Evolutionary conservation across 1,140 invertebrate species (phyloP).

Genomic region (Sycophila sp.): DNA sequence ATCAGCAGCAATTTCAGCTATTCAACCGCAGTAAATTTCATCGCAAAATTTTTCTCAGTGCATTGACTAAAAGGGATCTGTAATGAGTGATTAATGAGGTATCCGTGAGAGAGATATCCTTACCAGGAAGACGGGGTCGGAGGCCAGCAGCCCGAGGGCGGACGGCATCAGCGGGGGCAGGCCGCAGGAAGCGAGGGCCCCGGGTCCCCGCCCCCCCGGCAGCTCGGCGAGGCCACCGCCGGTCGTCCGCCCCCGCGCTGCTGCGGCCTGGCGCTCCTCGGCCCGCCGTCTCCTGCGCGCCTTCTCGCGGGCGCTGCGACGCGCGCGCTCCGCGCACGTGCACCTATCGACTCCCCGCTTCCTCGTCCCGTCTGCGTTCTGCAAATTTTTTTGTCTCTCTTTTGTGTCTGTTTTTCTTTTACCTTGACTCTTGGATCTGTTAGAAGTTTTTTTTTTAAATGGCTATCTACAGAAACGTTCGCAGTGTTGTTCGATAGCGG

Average conservation of each 20-base stretch:
- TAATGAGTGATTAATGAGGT: too few relatives aligned
- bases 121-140: constrained; percentile 67
- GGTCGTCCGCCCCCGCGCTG: constrained; percentile 61
- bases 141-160: constrained; percentile 67
- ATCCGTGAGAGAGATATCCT: constrained; percentile 45
- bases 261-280: constrained; percentile 63
- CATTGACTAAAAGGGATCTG: too few relatives aligned
- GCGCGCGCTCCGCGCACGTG: constrained; percentile 29
- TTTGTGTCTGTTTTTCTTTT: background rate
- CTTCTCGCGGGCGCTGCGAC: constrained; percentile 50
- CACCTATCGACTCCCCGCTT: constrained; percentile 41
- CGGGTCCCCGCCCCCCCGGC: constrained; percentile 58
- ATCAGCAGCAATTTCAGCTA: too few relatives aligned
- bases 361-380: constrained; percentile 33
- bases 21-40: too few relatives aligned
- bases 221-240: background rate
- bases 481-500: too few relatives aligned
- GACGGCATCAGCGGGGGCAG: constrained; percentile 64
- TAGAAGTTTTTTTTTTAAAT: too few relatives aligned
- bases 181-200: constrained; percentile 60
- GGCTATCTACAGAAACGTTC: too few relatives aligned
- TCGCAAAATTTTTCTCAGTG: too few relatives aligned
- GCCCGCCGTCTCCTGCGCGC: constrained; percentile 65
- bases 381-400: constrained; percentile 25
- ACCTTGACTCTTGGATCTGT: too few relatives aligned